Conservation (phyloP, 2,888 invertebrate genomes). For the Melinaea menophilus region DNA sequence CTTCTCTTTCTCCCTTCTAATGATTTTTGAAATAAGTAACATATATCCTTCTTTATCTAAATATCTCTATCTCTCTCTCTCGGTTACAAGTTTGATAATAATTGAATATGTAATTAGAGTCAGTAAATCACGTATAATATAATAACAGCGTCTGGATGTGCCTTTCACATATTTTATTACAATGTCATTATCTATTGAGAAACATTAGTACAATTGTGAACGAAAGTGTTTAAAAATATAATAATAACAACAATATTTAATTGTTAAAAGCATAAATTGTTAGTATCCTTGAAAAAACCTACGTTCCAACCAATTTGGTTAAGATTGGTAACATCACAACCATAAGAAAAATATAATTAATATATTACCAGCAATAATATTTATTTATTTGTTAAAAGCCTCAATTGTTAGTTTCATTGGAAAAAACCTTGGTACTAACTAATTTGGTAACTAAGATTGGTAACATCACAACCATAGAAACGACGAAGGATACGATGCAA, state of each 20-base stretch:
- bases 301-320: background rate
- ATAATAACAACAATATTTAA: background rate
- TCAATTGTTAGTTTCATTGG: too few relatives aligned
- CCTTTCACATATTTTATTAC: constrained; percentile 31
- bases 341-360: too few relatives aligned
- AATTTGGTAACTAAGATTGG: too few relatives aligned
- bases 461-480: too few relatives aligned
- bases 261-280: background rate
- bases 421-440: too few relatives aligned
- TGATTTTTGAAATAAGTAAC: too few relatives aligned
- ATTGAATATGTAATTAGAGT: background rate
- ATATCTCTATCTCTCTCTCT: background rate
- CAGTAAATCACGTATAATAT: background rate
- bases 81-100: background rate
- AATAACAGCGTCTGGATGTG: constrained; percentile 9
- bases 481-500: too few relatives aligned
- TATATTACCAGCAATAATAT: too few relatives aligned
- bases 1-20: too few relatives aligned
- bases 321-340: too few relatives aligned
- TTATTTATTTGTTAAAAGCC: too few relatives aligned
- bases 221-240: constrained; percentile 13
- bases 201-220: constrained; percentile 17
- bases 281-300: background rate
- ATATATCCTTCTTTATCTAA: too few relatives aligned
- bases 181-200: constrained; percentile 27